A percentile compares a stretch with the other conserved stretches of the same genome.
Conservation (phyloP, 1,140 invertebrate species). For the Sitophilus oryzae region DNA sequence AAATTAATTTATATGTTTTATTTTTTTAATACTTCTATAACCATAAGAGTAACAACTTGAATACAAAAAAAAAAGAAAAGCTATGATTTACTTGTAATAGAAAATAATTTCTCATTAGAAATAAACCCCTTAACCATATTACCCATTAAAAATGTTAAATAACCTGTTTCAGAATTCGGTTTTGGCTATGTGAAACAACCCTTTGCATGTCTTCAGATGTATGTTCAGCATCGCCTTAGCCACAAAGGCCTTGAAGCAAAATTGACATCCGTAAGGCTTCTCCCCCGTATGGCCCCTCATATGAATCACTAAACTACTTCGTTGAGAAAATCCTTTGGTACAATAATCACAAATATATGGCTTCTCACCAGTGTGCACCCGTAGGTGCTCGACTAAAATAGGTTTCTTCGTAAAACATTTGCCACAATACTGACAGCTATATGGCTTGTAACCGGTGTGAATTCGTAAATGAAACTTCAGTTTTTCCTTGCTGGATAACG, state of each 20-base stretch:
- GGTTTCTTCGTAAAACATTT: constrained; percentile 48
- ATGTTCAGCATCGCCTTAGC: constrained; percentile 57
- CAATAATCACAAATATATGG: constrained; percentile 53
- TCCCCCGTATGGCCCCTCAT: constrained; percentile 45
- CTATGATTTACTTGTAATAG: too few relatives aligned
- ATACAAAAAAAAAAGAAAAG: too few relatives aligned
- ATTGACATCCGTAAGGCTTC: constrained; percentile 46
- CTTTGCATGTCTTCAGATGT: constrained; percentile 50
- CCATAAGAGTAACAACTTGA: too few relatives aligned
- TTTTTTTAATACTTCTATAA: too few relatives aligned
- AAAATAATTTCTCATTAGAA: too few relatives aligned
- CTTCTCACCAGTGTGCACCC: constrained; percentile 49
- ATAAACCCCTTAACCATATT: too few relatives aligned
- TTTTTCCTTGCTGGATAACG: constrained; percentile 40
- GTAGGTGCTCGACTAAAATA: constrained; percentile 46
- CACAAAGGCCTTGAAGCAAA: constrained; percentile 49
- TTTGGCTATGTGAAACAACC: constrained; percentile 21
- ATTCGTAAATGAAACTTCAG: constrained; percentile 47
- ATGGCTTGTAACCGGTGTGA: constrained; percentile 56
- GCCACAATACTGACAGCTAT: constrained; percentile 47
- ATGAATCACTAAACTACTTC: constrained; percentile 57
- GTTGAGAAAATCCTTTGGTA: constrained; percentile 61
- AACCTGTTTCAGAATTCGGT: constrained; percentile 20
- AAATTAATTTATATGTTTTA: too few relatives aligned
- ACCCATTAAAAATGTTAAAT: too few relatives aligned